These are phyloP conservation scores for Papilio dardanus DNA, from an alignment of 1,140 invertebrate species.

Conservation along the genomic window DNA sequence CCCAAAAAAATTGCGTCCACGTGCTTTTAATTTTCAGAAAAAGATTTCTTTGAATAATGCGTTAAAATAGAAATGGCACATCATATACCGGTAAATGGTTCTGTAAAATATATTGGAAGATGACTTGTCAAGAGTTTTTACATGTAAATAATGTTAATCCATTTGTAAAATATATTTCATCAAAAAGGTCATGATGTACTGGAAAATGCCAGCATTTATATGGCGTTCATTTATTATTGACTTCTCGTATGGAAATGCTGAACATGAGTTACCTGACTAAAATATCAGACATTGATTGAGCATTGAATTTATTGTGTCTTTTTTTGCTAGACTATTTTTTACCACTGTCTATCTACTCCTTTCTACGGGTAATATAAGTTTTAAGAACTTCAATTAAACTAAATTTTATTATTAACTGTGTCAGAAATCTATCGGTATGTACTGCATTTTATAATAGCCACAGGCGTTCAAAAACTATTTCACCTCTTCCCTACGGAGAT, in stretches of 20 bases:
- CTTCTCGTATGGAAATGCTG: neutral
- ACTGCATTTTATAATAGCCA: too few species aligned
- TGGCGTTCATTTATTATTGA: neutral
- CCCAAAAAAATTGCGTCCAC: neutral
- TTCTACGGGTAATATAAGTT: too few species aligned
- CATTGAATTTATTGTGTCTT: neutral
- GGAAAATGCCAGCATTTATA: neutral
- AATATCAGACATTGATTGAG: neutral
- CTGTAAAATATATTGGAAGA: neutral
- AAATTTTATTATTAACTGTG: too few species aligned
- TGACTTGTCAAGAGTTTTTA: neutral
- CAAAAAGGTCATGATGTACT: neutral
- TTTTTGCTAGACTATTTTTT: too few species aligned
- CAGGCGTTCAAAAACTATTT: too few species aligned
- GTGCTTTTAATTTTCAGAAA: neutral
- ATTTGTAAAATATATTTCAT: neutral
- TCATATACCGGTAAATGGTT: neutral
- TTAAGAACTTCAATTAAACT: too few species aligned
- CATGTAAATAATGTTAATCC: neutral
- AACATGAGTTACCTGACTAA: neutral
- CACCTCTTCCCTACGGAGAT: too few species aligned
- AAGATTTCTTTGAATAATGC: neutral
- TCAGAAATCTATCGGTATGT: too few species aligned
- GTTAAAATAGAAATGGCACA: neutral
- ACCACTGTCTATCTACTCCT: too few species aligned